These are phyloP conservation scores for Prorops nasuta DNA, from an alignment of 1,140 invertebrate genomes.

Conservation along the genomic window DNA sequence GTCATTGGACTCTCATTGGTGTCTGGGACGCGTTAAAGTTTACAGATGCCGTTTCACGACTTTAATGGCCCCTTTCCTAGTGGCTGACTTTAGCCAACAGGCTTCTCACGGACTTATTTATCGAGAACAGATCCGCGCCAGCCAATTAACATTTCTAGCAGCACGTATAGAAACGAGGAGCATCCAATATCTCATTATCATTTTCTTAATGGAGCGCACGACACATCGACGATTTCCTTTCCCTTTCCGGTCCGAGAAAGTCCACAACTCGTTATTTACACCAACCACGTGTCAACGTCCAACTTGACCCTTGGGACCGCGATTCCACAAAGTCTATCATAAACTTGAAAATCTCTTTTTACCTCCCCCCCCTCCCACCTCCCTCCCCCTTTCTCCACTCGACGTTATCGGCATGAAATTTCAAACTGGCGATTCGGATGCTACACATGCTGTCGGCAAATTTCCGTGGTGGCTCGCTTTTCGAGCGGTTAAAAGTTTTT, in stretches of 20 bases:
- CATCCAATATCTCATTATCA: conserved; percentile 33
- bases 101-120: conserved; percentile 34
- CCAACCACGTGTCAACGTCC: conserved; percentile 27
- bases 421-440: too few species aligned
- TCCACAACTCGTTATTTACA: conserved; percentile 22
- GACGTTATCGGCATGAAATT: too few species aligned
- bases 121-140: conserved; percentile 30
- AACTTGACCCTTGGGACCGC: too few species aligned
- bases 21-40: conserved; percentile 28
- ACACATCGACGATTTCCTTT: conserved; percentile 22
- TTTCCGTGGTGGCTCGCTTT: too few species aligned
- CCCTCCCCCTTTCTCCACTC: too few species aligned
- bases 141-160: conserved; percentile 17
- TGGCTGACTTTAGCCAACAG: too few species aligned
- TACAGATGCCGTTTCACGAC: conserved; percentile 23
- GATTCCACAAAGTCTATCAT: too few species aligned
- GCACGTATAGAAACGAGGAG: conserved; percentile 7
- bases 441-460: too few species aligned
- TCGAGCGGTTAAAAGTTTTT: too few species aligned
- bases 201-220: conserved; percentile 12
- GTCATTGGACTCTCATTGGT: not conserved
- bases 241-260: not conserved
- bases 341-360: too few species aligned
- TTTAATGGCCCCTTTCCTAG: too few species aligned
- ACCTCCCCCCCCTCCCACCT: too few species aligned